Conservation (phyloP, 2,797 vertebrate species). For the Moxostoma hubbsi region DNA sequence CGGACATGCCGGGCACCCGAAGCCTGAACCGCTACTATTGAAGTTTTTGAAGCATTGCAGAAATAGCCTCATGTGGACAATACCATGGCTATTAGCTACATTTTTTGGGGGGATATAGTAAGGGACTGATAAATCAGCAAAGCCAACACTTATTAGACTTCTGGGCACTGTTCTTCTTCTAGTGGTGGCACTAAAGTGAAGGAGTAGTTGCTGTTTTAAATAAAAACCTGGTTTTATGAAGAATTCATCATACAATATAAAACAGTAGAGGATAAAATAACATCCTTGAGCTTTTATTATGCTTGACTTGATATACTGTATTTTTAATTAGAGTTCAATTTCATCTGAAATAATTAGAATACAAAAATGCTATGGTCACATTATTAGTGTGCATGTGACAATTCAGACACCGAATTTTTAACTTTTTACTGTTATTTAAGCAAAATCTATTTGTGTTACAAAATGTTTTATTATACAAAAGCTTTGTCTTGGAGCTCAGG, state of each 20-base stretch:
- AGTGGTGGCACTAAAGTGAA: neutral
- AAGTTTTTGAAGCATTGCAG: conserved; percentile 33
- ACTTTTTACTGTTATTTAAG: conserved; percentile 29
- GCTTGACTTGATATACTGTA: conserved; percentile 18
- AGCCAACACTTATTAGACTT: neutral
- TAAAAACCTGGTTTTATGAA: conserved; percentile 3
- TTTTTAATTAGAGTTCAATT: neutral
- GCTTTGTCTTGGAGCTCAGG: conserved; percentile 25
- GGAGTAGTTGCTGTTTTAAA: neutral
- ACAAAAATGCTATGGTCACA: neutral
- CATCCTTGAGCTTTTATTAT: conserved; percentile 8
- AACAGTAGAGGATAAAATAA: neutral
- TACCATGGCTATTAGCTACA: neutral
- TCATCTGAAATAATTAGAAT: neutral
- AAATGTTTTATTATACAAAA: conserved; percentile 19
- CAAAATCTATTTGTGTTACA: conserved; percentile 27
- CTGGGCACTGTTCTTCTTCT: no score
- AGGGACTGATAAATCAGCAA: conserved; percentile 4
- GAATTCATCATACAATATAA: neutral
- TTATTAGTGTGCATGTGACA: neutral
- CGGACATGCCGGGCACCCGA: conserved; percentile 90
- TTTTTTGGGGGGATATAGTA: neutral
- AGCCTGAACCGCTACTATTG: conserved; percentile 98
- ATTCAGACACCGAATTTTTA: neutral
- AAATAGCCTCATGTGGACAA: neutral